Conservation (phyloP, 2,888 invertebrate genomes). For the Silvanus unidentatus region DNA sequence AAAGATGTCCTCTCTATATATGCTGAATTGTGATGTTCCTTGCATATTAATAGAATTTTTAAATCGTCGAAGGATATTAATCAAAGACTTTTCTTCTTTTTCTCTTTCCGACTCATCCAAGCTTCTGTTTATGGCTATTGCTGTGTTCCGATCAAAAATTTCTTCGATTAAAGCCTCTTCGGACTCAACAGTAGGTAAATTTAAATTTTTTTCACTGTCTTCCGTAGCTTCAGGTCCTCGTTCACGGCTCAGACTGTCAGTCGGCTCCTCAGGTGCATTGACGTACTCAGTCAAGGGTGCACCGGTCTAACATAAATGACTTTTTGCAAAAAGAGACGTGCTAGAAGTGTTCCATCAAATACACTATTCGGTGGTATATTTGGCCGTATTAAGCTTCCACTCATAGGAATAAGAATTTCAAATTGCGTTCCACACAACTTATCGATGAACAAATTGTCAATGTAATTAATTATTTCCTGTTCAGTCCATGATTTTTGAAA, state of each 20-base stretch:
- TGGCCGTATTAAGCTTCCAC: background rate
- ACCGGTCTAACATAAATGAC: background rate
- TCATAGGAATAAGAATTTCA: slow-evolving; percentile 3
- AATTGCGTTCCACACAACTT: background rate
- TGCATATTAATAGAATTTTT: slow-evolving; percentile 7
- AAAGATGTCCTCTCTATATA: slow-evolving; percentile 17
- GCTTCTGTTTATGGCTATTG: background rate
- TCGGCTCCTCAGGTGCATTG: background rate
- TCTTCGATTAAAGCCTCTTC: background rate
- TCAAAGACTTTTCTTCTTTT: background rate
- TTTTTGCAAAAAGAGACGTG: background rate
- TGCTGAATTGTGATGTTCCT: slow-evolving; percentile 11
- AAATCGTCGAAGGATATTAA: slow-evolving; percentile 1
- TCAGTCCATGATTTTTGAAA: background rate
- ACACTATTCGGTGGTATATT: background rate
- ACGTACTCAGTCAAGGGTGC: background rate
- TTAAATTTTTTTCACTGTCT: background rate
- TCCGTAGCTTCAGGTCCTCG: no score
- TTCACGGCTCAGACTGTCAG: background rate
- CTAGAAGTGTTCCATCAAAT: background rate
- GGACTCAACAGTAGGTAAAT: background rate
- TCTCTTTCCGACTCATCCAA: no score
- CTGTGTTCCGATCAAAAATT: background rate
- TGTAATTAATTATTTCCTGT: background rate
- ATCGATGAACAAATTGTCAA: background rate